Conservation (phyloP, 2,113 vertebrate genomes). For the Dasypus novemcinctus region DNA sequence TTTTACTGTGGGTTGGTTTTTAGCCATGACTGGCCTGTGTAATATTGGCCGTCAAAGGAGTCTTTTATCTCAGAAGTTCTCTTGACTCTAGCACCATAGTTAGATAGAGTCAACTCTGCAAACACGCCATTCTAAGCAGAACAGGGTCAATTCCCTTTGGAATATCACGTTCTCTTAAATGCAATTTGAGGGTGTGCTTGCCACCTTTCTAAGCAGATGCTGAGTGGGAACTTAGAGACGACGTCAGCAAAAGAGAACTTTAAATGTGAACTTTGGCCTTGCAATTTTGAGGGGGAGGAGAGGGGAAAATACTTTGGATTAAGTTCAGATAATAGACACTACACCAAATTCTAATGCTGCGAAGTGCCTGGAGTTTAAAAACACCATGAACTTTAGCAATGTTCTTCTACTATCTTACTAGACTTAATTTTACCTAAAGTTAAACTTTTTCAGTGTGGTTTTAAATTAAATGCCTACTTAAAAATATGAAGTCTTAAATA, state of each 20-base stretch:
- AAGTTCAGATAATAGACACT: neutral
- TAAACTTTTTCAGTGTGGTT: too few species aligned
- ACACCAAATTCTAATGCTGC: neutral
- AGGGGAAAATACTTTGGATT: too few species aligned
- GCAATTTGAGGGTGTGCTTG: too few species aligned
- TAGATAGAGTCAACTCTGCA: too few species aligned
- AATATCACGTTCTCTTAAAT: neutral
- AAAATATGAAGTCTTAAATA: too few species aligned
- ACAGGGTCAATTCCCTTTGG: neutral
- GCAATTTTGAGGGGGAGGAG: neutral
- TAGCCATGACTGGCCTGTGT: neutral
- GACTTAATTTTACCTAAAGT: too few species aligned
- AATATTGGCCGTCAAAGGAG: neutral
- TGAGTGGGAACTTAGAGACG: rapidly evolving
- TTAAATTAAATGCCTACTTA: too few species aligned
- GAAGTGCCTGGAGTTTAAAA: neutral
- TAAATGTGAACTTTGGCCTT: neutral
- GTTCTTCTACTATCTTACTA: neutral
- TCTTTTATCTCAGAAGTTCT: neutral
- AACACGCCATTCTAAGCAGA: rapidly evolving
- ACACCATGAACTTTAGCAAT: neutral
- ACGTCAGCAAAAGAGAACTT: neutral
- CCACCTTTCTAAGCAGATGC: neutral
- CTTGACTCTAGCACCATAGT: neutral
- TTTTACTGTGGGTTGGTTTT: neutral